Evolutionary conservation across 2,113 vertebrate genomes (phyloP), one percentile per base, ranked within the genome.

Genomic region (Gorsachius goisagi): DNA sequence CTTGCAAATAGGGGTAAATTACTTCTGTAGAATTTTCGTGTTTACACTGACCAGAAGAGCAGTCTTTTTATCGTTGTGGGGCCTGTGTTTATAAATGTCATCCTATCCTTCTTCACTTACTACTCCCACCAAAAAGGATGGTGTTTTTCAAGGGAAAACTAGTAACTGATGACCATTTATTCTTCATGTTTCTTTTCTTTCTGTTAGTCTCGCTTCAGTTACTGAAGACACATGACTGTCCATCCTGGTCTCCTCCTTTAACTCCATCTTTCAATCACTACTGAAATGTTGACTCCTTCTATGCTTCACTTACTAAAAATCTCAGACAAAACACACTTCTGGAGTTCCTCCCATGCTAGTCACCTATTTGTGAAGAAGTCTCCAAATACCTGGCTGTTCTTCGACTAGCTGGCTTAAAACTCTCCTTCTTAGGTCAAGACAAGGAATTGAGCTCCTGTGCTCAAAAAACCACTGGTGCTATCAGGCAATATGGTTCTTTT

Each of bases 171-270:
- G 7, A 66, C 9, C 9, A 26, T 20, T n/a, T 76, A 84, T 68
- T 16, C 13, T 41, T 35, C 2, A 4, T 12, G 35, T 93, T 74
- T 75, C 30, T 13, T 76, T 91, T 47, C 26, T 37, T 67, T 15
- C 67, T 45, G 3, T 58, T 90, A 28, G 20, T 71, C 24, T 56
- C 53, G 52, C 60, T 58, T 88, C 47, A 55, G n/a, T 81, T 44
- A 72, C 9, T 80, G 47, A 47, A 91, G n/a, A 73, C n/a, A 50
- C 16, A 56, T 0, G 0, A 71, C n/a, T 62, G 26, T 20, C 45
- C 64, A 24, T 53, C 45, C n/a, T 45, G 18, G n/a, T 87, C 5
- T 53, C n/a, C 30, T 81, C 47, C 37, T 90, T 50, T 81, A 71
- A 78, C 18, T 41, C 41, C 18, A 83, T 14, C 22, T 84, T 63